A percentile compares a stretch with the other conserved stretches of the same genome.
These are phyloP conservation scores for Xylocopa sonorina DNA, from an alignment of 1,140 invertebrate genomes.

Conservation along the genomic window DNA sequence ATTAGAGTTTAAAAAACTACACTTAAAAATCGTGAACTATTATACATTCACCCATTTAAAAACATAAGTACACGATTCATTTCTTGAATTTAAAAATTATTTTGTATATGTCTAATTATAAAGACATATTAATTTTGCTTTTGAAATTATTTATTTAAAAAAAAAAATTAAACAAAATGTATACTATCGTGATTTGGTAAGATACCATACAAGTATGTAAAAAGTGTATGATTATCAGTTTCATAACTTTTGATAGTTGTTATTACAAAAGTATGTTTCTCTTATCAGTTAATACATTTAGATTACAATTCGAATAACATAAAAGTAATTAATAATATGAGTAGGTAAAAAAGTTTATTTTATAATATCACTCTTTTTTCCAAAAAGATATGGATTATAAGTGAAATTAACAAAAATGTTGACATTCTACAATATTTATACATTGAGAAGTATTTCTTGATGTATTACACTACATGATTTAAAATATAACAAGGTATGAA, in stretches of 20 bases:
- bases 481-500: slow-evolving; percentile 49
- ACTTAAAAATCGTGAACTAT: slow-evolving; percentile 38
- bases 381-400: slow-evolving; percentile 43
- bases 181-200: slow-evolving; percentile 7
- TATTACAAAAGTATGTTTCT: slow-evolving; percentile 19
- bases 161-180: slow-evolving; percentile 5
- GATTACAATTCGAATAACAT: slow-evolving; percentile 49
- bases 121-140: slow-evolving; percentile 29
- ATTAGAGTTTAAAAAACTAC: slow-evolving; percentile 56
- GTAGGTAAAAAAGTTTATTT: slow-evolving; percentile 43
- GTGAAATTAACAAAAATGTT: slow-evolving; percentile 37
- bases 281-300: slow-evolving; percentile 52
- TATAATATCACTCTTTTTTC: slow-evolving; percentile 30
- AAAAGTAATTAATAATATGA: slow-evolving; percentile 47
- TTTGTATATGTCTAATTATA: slow-evolving; percentile 20
- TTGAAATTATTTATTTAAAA: slow-evolving; percentile 31
- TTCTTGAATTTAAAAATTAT: slow-evolving; percentile 24
- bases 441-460: slow-evolving; percentile 31
- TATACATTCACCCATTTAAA: slow-evolving; percentile 39
- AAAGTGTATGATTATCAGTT: slow-evolving; percentile 17
- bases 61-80: slow-evolving; percentile 24
- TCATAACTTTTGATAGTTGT: slow-evolving; percentile 20
- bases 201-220: slow-evolving; percentile 9
- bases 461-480: slow-evolving; percentile 49
- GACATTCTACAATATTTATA: slow-evolving; percentile 26